Evolutionary conservation across 2,888 invertebrate species (phyloP).

Genomic region (Notodonta dromedarius): DNA sequence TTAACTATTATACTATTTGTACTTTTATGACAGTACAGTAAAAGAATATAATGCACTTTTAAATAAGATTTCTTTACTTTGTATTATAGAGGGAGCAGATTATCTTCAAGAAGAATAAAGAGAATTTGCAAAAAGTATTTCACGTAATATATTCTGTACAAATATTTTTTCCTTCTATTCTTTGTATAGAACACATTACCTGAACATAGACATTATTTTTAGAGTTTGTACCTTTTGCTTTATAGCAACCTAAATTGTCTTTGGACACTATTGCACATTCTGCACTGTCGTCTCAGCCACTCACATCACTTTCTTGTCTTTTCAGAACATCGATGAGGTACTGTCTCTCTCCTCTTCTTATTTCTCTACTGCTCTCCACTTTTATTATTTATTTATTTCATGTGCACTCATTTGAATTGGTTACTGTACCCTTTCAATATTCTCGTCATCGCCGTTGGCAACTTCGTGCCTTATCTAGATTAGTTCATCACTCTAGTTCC

Average conservation of each 20-base stretch:
- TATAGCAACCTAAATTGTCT: constrained; percentile 36
- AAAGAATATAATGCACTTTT: constrained; percentile 20
- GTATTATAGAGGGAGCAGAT: constrained; percentile 42
- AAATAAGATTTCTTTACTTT: constrained; percentile 31
- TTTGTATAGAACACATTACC: constrained; percentile 35
- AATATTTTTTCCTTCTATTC: constrained; percentile 28
- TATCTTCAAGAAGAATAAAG: constrained; percentile 43
- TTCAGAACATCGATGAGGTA: constrained; percentile 86
- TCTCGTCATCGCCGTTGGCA: constrained; percentile 47
- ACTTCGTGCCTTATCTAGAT: constrained; percentile 42
- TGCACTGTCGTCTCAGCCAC: constrained; percentile 68
- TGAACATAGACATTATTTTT: constrained; percentile 31
- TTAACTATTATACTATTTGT: constrained; percentile 2
- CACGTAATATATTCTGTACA: constrained; percentile 30
- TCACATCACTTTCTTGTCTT: constrained; percentile 83
- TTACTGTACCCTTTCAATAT: constrained; percentile 39
- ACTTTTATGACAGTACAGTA: constrained; percentile 13
- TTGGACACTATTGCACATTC: constrained; percentile 55
- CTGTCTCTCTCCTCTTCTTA: constrained; percentile 74
- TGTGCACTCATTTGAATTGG: constrained; percentile 58
- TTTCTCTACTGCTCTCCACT: constrained; percentile 63
- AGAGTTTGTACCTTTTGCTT: constrained; percentile 32
- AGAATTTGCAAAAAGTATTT: constrained; percentile 43
- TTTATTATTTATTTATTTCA: constrained; percentile 59
- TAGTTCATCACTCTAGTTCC: constrained; percentile 47